These are phyloP conservation scores for Meghimatium bilineatum DNA, from an alignment of 2,888 invertebrate genomes.

Conservation along the genomic window DNA sequence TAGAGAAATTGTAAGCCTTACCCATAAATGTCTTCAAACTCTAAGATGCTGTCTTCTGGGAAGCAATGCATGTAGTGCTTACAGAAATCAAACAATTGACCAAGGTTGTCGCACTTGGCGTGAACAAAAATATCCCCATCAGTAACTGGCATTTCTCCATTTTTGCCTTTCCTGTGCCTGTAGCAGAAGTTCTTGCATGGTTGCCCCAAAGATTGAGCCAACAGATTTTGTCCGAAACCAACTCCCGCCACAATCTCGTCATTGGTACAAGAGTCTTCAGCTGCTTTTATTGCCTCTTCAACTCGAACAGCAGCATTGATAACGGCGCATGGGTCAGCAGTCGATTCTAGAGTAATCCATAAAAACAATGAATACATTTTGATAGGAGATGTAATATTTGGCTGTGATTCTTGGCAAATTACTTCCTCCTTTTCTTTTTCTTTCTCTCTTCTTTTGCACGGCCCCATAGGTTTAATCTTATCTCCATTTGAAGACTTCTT, in stretches of 20 bases:
- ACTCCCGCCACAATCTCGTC: slow-evolving; percentile 49
- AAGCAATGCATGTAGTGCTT: slow-evolving; percentile 42
- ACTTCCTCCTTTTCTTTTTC: neutral
- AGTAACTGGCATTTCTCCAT: slow-evolving; percentile 35
- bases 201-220: slow-evolving; percentile 27
- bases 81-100: slow-evolving; percentile 48
- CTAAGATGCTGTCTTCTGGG: slow-evolving; percentile 42
- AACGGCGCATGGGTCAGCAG: slow-evolving; percentile 29
- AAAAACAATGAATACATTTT: slow-evolving; percentile 40
- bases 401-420: slow-evolving; percentile 27
- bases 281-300: slow-evolving; percentile 26
- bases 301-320: slow-evolving; percentile 20
- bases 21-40: slow-evolving; percentile 45
- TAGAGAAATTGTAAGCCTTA: neutral
- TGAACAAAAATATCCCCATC: slow-evolving; percentile 52
- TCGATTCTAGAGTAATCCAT: slow-evolving; percentile 42
- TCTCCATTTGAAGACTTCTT: neutral
- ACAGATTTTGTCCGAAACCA: slow-evolving; percentile 52
- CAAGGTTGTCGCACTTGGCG: slow-evolving; percentile 50
- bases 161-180: slow-evolving; percentile 34
- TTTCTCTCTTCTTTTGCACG: neutral
- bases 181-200: slow-evolving; percentile 48
- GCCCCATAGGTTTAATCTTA: neutral
- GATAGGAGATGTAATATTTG: slow-evolving; percentile 21
- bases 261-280: slow-evolving; percentile 20